Base-by-base conservation (phyloP, 2,888 invertebrate genomes). In the Carabus problematicus region DNA sequence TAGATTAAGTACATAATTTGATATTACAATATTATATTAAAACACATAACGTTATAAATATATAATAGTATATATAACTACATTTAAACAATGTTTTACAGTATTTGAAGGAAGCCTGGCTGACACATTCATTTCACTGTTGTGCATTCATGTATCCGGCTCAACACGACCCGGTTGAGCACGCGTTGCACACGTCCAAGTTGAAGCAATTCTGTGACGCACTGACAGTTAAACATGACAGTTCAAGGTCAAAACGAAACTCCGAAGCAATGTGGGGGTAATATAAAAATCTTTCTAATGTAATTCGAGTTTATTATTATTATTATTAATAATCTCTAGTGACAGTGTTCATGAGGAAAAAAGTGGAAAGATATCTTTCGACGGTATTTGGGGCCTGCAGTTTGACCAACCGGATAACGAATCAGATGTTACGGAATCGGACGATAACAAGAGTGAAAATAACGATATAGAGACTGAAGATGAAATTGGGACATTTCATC, bases 101-200 rank as follows among this genome's bases (percentile, higher is more conserved):
- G 92, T 86, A 86, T 77, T 81, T 93, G 71, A 86, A 88, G 78
- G 85, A 85, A 76, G 92, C 92, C 0, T 85, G 85, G 77, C 82
- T 95, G 70, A 94, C 94, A 0, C 94, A 94, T 79, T 91, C 93
- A 60, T 94, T 94, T 80, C 95, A 95, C 77, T 95, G 95, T 82
- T 95, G 95, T 80, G 95, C 95, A 7, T 95, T 95, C 81, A 87
- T 89, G 76, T 92, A 89, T 79, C 94, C 94, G 0, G 90, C 91
- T 73, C 86, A 90, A 8, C 94, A 95, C 78, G 87, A 93, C 81
- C 93, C 93, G 0, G 82, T 83, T 14, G 82, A 88, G 11, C 90
- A 91, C 78, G 88, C 87, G 12, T 81, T 87, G 64, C 86, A 87
- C 75, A 83, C 88, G 76, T 84, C 85, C 8, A 86, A 87, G 73